Percentiles rank a stretch among this genome's conserved stretches.
Evolutionary conservation across 1,140 invertebrate species (phyloP).

Genomic region (Habropoda laboriosa): DNA sequence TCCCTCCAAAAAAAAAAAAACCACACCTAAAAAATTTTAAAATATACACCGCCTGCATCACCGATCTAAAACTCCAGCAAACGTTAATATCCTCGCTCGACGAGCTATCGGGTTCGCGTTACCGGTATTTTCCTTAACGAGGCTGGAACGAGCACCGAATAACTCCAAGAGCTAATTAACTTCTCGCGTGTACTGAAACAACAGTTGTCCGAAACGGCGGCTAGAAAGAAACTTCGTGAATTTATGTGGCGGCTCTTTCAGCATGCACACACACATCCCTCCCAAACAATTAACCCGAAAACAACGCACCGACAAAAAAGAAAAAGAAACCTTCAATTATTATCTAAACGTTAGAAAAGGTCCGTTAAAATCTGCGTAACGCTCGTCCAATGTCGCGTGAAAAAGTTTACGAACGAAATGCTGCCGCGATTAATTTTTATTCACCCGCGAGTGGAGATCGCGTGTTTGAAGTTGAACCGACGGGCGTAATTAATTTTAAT

Average conservation of each 20-base stretch:
- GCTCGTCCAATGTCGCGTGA: neutral
- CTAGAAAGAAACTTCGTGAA: neutral
- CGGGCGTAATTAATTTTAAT: neutral
- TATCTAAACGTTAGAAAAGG: neutral
- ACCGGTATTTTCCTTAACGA: constrained; percentile 22
- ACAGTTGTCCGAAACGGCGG: neutral
- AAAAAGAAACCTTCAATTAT: neutral
- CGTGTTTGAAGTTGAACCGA: neutral
- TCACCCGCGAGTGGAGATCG: neutral
- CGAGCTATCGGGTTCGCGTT: constrained; percentile 10
- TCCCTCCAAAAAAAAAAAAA: too few relatives aligned
- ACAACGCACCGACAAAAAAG: neutral
- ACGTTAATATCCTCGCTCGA: neutral
- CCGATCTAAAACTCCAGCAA: neutral
- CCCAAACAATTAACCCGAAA: neutral
- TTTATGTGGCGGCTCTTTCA: neutral
- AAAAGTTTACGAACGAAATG: neutral
- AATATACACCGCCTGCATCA: too few relatives aligned
- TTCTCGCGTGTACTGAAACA: constrained; percentile 31
- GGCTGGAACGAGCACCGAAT: constrained; percentile 41
- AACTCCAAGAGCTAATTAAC: constrained; percentile 52
- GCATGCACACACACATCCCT: neutral
- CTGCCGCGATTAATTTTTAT: neutral
- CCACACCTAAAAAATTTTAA: too few relatives aligned
- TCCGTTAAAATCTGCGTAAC: neutral